Evolutionary conservation across 2,113 vertebrate genomes (phyloP), one percentile per base, ranked within the genome.

Genomic region (Tragulus kanchil): DNA sequence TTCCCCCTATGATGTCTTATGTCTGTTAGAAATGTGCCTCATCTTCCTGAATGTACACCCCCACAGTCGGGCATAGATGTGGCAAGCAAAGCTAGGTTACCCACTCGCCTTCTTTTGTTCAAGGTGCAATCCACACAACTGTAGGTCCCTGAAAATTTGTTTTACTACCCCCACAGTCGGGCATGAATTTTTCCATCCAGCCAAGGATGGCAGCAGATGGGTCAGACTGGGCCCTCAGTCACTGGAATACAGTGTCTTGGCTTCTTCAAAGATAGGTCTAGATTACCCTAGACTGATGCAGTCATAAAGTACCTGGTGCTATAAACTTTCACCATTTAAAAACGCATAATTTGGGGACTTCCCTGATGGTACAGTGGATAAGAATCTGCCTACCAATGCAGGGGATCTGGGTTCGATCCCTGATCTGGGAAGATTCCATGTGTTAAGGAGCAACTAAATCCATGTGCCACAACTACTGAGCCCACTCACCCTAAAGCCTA

Each of bases 261-360:
- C 36, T 93, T 85, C 82, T 95, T 85, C 25, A 77, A 54, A 77
- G 54, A 84, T 42, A 77, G 11, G 11, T 64, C 58, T 92, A 92
- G 71, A 61, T 73, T 26, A 93, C 82, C 67, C 56, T 50, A 89
- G 50, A 84, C 21, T 16, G 59, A 75, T 65, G 42, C 26, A 84
- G 42, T 82, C 14, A 48, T 42, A 61, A 90, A 61, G 21, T 64
- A 50, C 42, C 86, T 61, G 23, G 8, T 16, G 13, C 25, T 78
- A 93, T 89, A 90, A 85, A 83, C 3, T 6, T 50, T 61, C 10
- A 48, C 50, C 12, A 82, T 69, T 85, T 62, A 48, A 88, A 79
- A 64, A 26, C 13, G 36, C 23, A 12, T 25, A 45, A 45, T 42
- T 7, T 45, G 21, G 42, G 69, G 42, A 73, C 69, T 45, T 73